Percentiles rank a stretch among this genome's conserved stretches.
These are phyloP conservation scores for Eupithecia inturbata DNA, from an alignment of 2,888 invertebrate species.

Conservation along the genomic window DNA sequence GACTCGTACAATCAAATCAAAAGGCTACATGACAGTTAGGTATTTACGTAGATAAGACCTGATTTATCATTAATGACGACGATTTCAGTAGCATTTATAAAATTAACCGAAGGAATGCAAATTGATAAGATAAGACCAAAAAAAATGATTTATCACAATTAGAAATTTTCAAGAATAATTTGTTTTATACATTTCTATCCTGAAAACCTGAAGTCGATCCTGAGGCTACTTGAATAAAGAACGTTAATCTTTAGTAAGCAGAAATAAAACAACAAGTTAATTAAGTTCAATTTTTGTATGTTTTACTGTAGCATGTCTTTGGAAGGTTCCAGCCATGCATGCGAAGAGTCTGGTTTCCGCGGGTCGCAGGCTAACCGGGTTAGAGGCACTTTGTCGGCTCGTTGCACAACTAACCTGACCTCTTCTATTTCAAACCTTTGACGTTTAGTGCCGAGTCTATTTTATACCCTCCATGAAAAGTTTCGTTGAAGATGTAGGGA, in stretches of 20 bases:
- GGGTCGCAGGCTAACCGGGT: conserved; percentile 42
- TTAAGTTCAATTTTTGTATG: neutral
- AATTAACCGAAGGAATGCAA: neutral
- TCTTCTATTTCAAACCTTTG: conserved; percentile 32
- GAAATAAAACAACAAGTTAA: neutral
- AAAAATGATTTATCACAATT: neutral
- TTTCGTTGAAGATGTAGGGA: neutral
- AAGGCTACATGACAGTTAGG: neutral
- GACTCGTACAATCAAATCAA: neutral
- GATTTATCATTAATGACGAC: conserved; percentile 31
- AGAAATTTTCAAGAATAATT: neutral
- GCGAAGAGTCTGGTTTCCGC: conserved; percentile 33
- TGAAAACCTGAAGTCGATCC: neutral
- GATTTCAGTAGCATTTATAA: neutral
- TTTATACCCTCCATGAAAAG: too few species aligned
- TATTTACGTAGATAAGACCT: neutral
- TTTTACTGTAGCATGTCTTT: conserved; percentile 8
- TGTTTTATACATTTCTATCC: neutral
- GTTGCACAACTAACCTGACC: conserved; percentile 34
- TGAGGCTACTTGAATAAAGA: neutral
- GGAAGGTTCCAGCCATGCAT: conserved; percentile 24
- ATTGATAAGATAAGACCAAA: neutral
- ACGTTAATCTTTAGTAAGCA: neutral
- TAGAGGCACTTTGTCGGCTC: conserved; percentile 37
- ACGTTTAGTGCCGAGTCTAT: conserved; percentile 16